Evolutionary conservation across 2,797 vertebrate species (phyloP), one percentile per base, ranked within the genome.

Genomic region (Coracias cyanogaster): DNA sequence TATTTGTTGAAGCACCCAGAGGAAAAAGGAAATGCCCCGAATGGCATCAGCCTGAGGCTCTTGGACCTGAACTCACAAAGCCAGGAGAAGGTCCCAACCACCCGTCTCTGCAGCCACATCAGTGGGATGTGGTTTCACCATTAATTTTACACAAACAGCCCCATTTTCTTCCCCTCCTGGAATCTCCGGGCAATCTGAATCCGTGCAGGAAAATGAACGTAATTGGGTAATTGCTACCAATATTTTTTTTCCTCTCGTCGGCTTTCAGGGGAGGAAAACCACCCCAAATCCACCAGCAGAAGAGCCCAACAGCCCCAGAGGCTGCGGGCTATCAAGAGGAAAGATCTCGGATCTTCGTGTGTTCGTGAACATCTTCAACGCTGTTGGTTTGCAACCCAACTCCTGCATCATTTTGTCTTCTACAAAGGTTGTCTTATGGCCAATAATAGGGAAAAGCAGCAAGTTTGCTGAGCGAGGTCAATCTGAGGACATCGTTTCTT

Each of bases 401-500:
- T 5, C 57, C 6, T 1, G 6, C 33, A 4, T 2, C 28, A 2
- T 10, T 24, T 67, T 6, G 24, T 4, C 39, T 15, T 7, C 76
- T 11, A 20, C 22, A 54, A 55, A 22, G 2, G 26, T 0, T 3
- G 3, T 5, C 2, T 7, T 29, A n/a, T 2, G 1, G 2, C 21
- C 6, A 25, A 13, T 0, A 43, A 25, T 0, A 9, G 54, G 12
- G 2, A 25, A 58, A 81, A 1, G 0, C 66, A 61, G 3, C 12
- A 2, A 6, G 4, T 2, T 11, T 12, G 15, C 33, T 19, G 31
- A 4, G 35, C 15, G n/a, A 33, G 28, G 28, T 64, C 41, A 22
- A 16, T 7, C 39, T 11, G 14, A 11, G 1, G 0, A 3, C 1
- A 12, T 2, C 26, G 1, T 7, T 48, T 29, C 57, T 26, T 2